Conservation (phyloP, 2,113 vertebrate species). For the Corythoichthys intestinalis region DNA sequence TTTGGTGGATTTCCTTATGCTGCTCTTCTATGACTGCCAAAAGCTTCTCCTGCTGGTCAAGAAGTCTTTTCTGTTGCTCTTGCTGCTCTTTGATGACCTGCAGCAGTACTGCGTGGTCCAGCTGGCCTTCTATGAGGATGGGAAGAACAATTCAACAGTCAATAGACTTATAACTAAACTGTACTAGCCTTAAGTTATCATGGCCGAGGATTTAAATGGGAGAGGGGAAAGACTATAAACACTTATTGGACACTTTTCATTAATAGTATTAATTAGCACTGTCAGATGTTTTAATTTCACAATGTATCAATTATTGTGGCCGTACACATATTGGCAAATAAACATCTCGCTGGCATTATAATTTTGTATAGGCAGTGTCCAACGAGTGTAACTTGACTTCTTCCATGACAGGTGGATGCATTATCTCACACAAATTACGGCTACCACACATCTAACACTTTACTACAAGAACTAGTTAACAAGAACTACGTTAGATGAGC, state of each 20-base stretch:
- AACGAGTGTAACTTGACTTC: not conserved
- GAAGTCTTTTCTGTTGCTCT: slow-evolving; percentile 90
- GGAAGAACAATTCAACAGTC: not conserved
- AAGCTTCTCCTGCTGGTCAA: slow-evolving; percentile 95
- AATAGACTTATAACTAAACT: not conserved
- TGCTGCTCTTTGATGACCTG: slow-evolving; percentile 96
- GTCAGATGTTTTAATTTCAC: no score
- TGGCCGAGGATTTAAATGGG: slow-evolving; percentile 22
- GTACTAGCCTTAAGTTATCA: slow-evolving; percentile 13
- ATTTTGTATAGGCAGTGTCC: slow-evolving; percentile 1
- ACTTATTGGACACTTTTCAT: not conserved
- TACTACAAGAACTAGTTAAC: not conserved
- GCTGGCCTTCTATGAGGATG: slow-evolving; percentile 76
- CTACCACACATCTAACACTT: slow-evolving; percentile 8
- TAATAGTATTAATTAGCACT: no score
- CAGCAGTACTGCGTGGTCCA: slow-evolving; percentile 86
- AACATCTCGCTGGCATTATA: not conserved
- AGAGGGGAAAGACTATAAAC: not conserved
- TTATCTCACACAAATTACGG: not conserved
- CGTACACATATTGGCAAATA: not conserved
- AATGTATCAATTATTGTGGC: not conserved
- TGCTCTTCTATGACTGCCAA: slow-evolving; percentile 92
- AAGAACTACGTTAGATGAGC: slow-evolving; percentile 35
- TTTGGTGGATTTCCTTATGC: slow-evolving; percentile 97
- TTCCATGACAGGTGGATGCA: not conserved